Conservation (phyloP, 2,113 vertebrate genomes). For the Hydropotes inermis region DNA sequence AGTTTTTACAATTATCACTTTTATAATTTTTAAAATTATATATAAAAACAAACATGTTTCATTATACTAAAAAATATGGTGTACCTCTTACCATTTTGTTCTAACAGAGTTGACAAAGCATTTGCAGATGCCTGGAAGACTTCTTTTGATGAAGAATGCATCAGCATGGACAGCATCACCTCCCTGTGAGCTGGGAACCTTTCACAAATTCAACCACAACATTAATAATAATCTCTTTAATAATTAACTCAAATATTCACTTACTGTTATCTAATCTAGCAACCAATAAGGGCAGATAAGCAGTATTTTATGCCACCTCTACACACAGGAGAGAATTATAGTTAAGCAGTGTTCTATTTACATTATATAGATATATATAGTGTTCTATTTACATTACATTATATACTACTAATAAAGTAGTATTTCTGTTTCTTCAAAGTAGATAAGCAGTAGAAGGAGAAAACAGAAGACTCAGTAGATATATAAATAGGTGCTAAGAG, state of each 20-base stretch:
- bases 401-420: neutral
- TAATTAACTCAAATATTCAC: neutral
- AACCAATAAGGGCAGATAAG: neutral
- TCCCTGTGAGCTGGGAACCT: constrained; percentile 92
- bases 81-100: constrained; percentile 85
- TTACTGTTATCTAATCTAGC: neutral
- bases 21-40: neutral
- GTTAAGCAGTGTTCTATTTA: neutral
- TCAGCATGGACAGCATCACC: constrained; percentile 92
- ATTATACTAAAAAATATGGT: neutral
- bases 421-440: neutral
- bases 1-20: neutral
- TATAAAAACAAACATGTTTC: neutral
- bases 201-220: constrained; percentile 22
- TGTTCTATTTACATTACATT: neutral
- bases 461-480: neutral
- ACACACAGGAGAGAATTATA: neutral
- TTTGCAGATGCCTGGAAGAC: constrained; percentile 91
- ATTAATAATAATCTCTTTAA: neutral
- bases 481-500: neutral
- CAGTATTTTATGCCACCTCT: neutral
- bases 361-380: neutral
- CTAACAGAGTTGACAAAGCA: constrained; percentile 87
- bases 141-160: constrained; percentile 88
- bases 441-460: neutral